These are phyloP conservation scores for Dugesia japonica DNA, from an alignment of 2,888 invertebrate genomes.

Conservation along the genomic window DNA sequence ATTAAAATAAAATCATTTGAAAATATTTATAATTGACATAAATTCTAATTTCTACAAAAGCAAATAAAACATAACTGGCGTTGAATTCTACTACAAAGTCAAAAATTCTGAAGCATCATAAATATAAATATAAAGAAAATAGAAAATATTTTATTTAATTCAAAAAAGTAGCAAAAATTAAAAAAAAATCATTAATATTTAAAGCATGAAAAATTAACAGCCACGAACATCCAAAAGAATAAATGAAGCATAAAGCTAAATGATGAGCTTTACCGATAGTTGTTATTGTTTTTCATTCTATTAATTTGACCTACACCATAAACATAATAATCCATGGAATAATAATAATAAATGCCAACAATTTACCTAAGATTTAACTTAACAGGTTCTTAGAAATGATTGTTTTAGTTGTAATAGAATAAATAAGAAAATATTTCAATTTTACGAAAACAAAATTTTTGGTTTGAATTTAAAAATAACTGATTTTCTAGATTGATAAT, in stretches of 20 bases:
- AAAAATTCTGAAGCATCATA: not conserved
- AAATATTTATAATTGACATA: not conserved
- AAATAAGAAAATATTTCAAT: too few relatives aligned
- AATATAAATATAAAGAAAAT: not conserved
- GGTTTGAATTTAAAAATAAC: too few relatives aligned
- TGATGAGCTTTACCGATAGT: not conserved
- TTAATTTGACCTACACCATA: not conserved
- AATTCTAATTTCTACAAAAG: constrained; percentile 8
- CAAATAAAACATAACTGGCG: not conserved
- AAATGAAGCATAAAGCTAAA: constrained; percentile 12
- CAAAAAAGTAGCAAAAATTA: constrained; percentile 4
- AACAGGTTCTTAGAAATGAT: too few relatives aligned
- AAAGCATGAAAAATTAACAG: constrained; percentile 20
- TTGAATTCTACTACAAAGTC: constrained; percentile 3
- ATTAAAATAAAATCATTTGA: not conserved
- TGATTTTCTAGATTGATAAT: too few relatives aligned
- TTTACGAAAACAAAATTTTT: too few relatives aligned
- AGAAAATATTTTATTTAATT: not conserved
- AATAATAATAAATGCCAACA: too few relatives aligned
- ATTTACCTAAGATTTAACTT: too few relatives aligned
- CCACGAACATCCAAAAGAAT: constrained; percentile 16
- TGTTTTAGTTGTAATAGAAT: too few relatives aligned
- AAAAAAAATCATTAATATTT: constrained; percentile 20
- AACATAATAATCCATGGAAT: not conserved
- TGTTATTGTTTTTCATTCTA: not conserved